Percentiles rank a stretch among this genome's conserved stretches.
Conservation (phyloP, 2,797 vertebrate genomes). For the Acanthis flammea region DNA sequence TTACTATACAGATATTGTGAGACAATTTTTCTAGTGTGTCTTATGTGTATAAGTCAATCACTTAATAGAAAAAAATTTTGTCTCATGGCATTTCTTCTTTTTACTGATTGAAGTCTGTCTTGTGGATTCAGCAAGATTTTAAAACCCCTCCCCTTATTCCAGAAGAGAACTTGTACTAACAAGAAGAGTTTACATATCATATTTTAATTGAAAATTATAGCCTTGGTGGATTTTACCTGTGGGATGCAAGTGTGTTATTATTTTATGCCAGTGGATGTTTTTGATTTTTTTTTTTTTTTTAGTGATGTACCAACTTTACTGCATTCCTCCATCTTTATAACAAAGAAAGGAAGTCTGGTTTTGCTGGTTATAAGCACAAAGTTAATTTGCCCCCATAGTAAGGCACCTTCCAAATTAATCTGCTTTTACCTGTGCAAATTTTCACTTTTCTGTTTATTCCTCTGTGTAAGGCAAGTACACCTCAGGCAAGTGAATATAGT, state of each 20-base stretch:
- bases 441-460: neutral
- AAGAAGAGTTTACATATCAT: neutral
- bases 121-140: neutral
- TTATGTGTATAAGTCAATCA: no score
- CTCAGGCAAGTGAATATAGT: neutral
- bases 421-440: neutral
- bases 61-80: neutral
- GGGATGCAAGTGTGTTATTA: neutral
- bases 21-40: rapidly evolving
- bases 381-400: neutral
- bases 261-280: neutral
- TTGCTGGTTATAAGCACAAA: neutral
- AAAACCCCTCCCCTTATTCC: neutral
- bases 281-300: rapidly evolving
- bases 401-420: neutral
- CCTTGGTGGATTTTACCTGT: neutral
- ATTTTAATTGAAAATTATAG: neutral
- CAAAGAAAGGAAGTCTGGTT: neutral
- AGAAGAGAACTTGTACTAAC: neutral
- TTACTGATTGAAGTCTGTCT: neutral
- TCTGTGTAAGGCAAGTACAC: neutral
- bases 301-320: neutral
- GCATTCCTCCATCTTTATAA: neutral
- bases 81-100: neutral
- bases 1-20: neutral